phyloP scores from a whole-genome alignment of 1,140 invertebrate species.

The Antheraea pernyi region DNA sequence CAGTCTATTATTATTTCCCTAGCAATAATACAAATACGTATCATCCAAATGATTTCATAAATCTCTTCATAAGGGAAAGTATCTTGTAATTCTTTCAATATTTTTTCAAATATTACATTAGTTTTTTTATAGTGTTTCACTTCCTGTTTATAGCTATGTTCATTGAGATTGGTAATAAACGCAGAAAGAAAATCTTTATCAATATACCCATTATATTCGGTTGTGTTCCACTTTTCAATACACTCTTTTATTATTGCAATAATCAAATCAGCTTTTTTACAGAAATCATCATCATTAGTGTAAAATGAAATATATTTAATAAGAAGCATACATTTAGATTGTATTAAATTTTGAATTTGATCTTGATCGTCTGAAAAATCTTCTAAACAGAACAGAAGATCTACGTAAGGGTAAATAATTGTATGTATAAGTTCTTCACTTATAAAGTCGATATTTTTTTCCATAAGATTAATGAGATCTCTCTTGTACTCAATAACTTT shows the following conservation, averaged over 20 bases:
- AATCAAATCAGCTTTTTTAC: constrained; percentile 28
- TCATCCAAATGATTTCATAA: constrained; percentile 31
- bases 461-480: constrained; percentile 23
- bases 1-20: neutral
- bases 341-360: constrained; percentile 12
- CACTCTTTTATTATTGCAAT: constrained; percentile 30
- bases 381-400: constrained; percentile 1
- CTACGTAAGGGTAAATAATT: neutral
- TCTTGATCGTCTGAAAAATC: neutral
- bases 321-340: constrained; percentile 40
- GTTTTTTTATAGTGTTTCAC: constrained; percentile 1
- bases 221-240: constrained; percentile 31
- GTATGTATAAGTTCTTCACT: neutral
- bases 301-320: constrained; percentile 35
- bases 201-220: constrained; percentile 20
- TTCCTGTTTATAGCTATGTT: constrained; percentile 1
- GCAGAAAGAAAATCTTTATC: constrained; percentile 7
- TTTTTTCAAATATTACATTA: constrained; percentile 16
- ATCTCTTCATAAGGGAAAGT: constrained; percentile 28
- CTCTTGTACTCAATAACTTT: constrained; percentile 26
- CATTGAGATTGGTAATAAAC: constrained; percentile 14
- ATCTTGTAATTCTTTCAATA: constrained; percentile 23
- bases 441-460: constrained; percentile 26
- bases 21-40: constrained; percentile 24
- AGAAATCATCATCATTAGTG: constrained; percentile 26